A percentile compares a stretch with the other conserved stretches of the same genome.
Evolutionary conservation across 2,113 vertebrate genomes (phyloP).

Genomic region (Grammomys surdaster): DNA sequence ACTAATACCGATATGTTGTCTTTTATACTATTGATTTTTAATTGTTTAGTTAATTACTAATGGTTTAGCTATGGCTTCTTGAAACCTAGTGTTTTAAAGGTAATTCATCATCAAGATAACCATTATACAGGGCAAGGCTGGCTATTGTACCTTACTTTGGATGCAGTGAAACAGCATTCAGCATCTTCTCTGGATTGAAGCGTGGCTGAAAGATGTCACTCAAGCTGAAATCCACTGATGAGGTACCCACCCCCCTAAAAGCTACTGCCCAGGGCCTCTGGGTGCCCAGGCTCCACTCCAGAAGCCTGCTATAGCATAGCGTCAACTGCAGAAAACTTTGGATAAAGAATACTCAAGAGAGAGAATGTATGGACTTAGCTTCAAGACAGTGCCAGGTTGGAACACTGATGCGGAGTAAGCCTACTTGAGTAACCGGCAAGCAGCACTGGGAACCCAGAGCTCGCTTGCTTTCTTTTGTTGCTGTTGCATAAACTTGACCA

Average conservation of each 20-base stretch:
- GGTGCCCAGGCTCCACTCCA: neutral
- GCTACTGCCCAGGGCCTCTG: neutral
- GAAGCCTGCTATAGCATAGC: neutral
- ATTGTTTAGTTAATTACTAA: neutral
- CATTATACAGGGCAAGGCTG: neutral
- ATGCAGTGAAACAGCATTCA: neutral
- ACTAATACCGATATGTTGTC: neutral
- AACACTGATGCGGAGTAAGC: neutral
- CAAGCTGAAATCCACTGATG: neutral
- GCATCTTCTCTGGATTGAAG: rapidly evolving
- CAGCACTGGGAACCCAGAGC: neutral
- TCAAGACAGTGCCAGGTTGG: neutral
- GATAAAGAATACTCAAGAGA: neutral
- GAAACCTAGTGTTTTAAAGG: neutral
- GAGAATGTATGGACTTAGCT: neutral
- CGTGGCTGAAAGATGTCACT: neutral
- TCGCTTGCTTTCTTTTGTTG: neutral
- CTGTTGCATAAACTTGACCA: neutral
- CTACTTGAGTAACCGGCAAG: rapidly evolving
- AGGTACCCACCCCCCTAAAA: no score
- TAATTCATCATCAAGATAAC: constrained; percentile 4
- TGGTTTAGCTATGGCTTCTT: constrained; percentile 39
- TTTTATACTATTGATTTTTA: constrained; percentile 38
- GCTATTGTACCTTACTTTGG: neutral
- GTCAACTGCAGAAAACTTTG: neutral